These are phyloP conservation scores for Pristionchus mayeri DNA, from an alignment of 2,888 invertebrate species.

Conservation along the genomic window DNA sequence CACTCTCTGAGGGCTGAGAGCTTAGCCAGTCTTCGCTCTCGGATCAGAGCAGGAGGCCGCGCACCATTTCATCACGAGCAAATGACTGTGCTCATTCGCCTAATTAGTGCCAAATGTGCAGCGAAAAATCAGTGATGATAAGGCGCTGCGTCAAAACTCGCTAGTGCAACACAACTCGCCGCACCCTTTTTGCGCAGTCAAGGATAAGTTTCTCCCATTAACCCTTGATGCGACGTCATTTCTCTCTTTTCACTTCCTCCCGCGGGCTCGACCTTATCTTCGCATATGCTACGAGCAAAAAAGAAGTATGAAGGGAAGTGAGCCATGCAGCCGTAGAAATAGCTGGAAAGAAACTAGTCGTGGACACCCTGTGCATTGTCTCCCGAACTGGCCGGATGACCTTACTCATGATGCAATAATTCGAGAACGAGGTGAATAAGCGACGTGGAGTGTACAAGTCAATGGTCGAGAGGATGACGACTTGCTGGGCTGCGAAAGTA, in stretches of 20 bases:
- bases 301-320: not conserved
- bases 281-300: not conserved
- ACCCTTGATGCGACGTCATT: not conserved
- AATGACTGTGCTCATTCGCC: not conserved
- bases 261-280: constrained; percentile 2
- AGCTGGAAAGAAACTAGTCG: not conserved
- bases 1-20: not conserved
- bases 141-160: not conserved
- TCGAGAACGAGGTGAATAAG: not conserved
- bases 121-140: not conserved
- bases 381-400: not conserved
- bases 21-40: not conserved
- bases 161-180: not conserved
- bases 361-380: not conserved
- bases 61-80: not conserved
- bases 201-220: constrained; percentile 37
- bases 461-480: no score
- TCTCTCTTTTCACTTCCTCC: not conserved
- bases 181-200: constrained; percentile 24
- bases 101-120: not conserved
- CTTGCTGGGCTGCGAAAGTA: not conserved
- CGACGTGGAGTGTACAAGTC: not conserved
- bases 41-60: no score
- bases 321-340: not conserved
- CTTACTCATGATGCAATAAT: not conserved